These are phyloP conservation scores for Maccullochella peelii DNA, from an alignment of 2,113 vertebrate species.

Conservation along the genomic window DNA sequence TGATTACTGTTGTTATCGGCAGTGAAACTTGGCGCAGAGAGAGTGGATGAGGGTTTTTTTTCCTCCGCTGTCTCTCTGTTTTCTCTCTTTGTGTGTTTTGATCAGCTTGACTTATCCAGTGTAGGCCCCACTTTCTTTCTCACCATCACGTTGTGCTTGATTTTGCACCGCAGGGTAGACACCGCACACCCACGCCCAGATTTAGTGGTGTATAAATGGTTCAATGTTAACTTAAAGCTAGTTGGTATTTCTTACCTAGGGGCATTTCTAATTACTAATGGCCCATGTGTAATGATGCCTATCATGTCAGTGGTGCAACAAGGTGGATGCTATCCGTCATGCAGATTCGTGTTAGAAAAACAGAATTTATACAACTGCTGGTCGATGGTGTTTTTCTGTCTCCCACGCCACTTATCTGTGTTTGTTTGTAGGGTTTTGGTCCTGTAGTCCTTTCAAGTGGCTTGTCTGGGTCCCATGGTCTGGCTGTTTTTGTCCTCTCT, in stretches of 20 bases:
- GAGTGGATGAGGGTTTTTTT: constrained; percentile 21
- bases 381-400: constrained; percentile 22
- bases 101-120: constrained; percentile 38
- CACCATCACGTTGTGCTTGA: neutral
- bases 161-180: neutral
- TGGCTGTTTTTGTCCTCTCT: constrained; percentile 21
- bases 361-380: constrained; percentile 14
- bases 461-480: constrained; percentile 35
- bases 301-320: constrained; percentile 69
- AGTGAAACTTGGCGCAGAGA: constrained; percentile 66
- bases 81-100: constrained; percentile 43
- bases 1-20: constrained; percentile 77
- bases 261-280: constrained; percentile 74
- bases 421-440: constrained; percentile 57
- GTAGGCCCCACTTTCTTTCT: constrained; percentile 3
- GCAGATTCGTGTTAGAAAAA: constrained; percentile 49
- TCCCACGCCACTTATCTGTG: constrained; percentile 53
- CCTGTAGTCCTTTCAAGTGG: constrained; percentile 46
- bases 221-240: constrained; percentile 58
- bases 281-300: constrained; percentile 71
- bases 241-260: constrained; percentile 68
- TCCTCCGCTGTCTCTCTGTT: neutral
- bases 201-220: constrained; percentile 30
- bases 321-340: constrained; percentile 63
- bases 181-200: neutral